Conservation (phyloP, 2,888 invertebrate species). For the Nineta flava region DNA sequence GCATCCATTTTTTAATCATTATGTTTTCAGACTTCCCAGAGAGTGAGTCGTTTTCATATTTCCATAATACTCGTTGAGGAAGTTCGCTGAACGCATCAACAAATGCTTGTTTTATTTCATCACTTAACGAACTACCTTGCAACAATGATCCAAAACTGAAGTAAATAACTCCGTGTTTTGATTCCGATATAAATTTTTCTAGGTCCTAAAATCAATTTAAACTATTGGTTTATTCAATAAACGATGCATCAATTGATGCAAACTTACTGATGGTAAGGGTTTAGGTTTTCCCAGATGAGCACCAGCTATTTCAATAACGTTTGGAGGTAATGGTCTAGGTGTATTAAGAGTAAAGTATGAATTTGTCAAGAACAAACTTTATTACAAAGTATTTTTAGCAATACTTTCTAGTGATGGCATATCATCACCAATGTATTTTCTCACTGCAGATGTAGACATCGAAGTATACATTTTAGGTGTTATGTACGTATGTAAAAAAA, state of each 20-base stretch:
- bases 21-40: constrained; percentile 43
- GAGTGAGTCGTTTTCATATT: constrained; percentile 50
- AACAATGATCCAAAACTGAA: constrained; percentile 66
- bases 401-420: constrained; percentile 23
- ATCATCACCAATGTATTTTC: constrained; percentile 19
- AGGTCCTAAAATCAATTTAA: constrained; percentile 33
- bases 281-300: constrained; percentile 27
- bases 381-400: constrained; percentile 27
- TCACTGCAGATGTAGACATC: constrained; percentile 16
- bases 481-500: constrained; percentile 15
- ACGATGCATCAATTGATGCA: background rate
- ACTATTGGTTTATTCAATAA: background rate
- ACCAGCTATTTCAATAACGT: constrained; percentile 35
- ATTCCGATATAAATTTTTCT: constrained; percentile 44
- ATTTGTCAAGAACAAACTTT: constrained; percentile 31
- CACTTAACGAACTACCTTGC: constrained; percentile 43
- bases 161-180: constrained; percentile 50
- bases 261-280: constrained; percentile 16
- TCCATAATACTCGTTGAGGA: constrained; percentile 59
- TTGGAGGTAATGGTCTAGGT: constrained; percentile 28
- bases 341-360: constrained; percentile 29
- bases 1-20: constrained; percentile 47
- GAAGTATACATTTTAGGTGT: constrained; percentile 8
- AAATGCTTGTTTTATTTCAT: constrained; percentile 38
- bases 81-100: constrained; percentile 42